phyloP scores from a whole-genome alignment of 2,797 vertebrate genomes.

The Cirrhinus molitorella region DNA sequence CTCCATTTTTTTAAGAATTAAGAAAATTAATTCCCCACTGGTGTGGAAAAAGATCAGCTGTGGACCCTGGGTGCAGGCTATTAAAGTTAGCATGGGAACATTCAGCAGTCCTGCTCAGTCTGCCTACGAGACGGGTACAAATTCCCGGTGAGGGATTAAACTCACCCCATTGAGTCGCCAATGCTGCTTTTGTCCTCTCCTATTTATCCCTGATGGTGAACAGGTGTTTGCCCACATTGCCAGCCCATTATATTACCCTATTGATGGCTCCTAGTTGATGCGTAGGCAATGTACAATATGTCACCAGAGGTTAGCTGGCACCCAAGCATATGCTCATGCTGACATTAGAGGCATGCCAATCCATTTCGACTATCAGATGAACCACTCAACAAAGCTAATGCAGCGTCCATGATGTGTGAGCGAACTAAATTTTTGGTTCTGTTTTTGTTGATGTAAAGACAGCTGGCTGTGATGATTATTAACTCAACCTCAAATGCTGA shows the following conservation, averaged over 20 bases:
- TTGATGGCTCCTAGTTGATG: neutral
- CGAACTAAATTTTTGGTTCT: neutral
- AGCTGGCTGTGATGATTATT: neutral
- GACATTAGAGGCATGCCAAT: conserved; percentile 19
- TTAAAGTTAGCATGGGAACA: neutral
- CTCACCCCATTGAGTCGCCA: neutral
- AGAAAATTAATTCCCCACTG: neutral
- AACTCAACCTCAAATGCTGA: neutral
- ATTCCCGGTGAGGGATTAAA: neutral
- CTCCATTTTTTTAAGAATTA: neutral
- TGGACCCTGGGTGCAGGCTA: too few species aligned
- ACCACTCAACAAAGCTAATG: neutral
- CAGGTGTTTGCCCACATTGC: neutral
- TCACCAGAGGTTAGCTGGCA: neutral
- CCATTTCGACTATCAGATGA: neutral
- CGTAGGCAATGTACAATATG: neutral
- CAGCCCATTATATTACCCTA: neutral
- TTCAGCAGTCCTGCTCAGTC: neutral
- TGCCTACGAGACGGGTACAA: neutral
- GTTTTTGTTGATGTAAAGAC: neutral
- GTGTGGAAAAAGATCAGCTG: neutral
- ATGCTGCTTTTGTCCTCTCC: neutral
- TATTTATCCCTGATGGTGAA: neutral
- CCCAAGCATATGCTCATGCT: neutral
- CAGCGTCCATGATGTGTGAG: neutral